Evolutionary conservation across 2,113 vertebrate genomes (phyloP), one percentile per base, ranked within the genome.

Genomic region (Platichthys stellatus): DNA sequence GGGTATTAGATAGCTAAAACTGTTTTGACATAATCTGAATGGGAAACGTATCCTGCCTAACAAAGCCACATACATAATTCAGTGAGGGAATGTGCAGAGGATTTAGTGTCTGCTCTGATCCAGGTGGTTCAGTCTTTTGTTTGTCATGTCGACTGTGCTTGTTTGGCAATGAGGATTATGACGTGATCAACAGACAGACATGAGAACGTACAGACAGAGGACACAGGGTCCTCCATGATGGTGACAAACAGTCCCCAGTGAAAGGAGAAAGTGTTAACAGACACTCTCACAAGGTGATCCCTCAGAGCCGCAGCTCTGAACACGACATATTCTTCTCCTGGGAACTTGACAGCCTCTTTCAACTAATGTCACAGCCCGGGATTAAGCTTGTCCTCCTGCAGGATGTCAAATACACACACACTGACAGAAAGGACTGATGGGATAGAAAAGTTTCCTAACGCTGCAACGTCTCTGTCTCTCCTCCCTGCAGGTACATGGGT

Each of bases 401-500:
- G 31, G 31, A 31, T 31, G 31, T 49, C 57, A 58, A 23, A 28
- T 23, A 58, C 57, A 58, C 57, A 28, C 57, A 26, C 57, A 58
- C 23, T 13, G 24, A 60, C 57, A 60, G 26, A 31, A 31, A 63
- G 20, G 31, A 35, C 63, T 72, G 43, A 68, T 14, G 40, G 77
- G 21, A 54, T 43, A 61, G 53, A 76, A 53, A 72, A 71, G 26
- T 80, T 70, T 73, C 23, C 49, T 75, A 59, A 69, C 21, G 13
- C 15, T 85, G 35, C 68, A 58, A 73, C 80, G 14, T 84, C 26
- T 71, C 59, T 71, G 0, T 89, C 21, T 76, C 3, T 78, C 51
- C 85, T 38, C 81, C 43, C 81, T 92, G 40, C 74, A 98, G 97
- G 97, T 82, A 98, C 97, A 0, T 98, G 97, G 97, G 97, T 98